These are phyloP conservation scores for Amiota mariae DNA, from an alignment of 2,888 invertebrate genomes.

Conservation along the genomic window DNA sequence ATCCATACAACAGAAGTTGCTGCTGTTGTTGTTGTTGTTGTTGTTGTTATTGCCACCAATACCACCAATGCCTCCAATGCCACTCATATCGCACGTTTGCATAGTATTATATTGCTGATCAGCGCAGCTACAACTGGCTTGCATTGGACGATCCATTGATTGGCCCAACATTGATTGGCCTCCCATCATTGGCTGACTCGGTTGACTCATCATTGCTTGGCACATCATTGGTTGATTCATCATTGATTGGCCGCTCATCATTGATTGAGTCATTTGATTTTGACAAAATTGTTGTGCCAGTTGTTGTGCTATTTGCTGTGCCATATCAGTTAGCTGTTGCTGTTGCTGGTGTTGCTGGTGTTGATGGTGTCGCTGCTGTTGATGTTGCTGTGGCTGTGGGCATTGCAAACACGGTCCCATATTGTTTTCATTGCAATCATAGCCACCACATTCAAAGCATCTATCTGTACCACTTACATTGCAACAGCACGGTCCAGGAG, in stretches of 20 bases:
- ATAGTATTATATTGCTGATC: not conserved
- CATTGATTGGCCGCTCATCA: not conserved
- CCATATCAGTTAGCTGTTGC: not conserved
- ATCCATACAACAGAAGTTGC: not conserved
- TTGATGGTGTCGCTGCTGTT: too few relatives aligned
- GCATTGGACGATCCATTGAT: not conserved
- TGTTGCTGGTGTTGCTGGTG: not conserved
- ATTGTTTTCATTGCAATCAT: not conserved
- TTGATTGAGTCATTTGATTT: not conserved
- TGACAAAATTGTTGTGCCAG: constrained; percentile 3
- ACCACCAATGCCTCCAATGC: not conserved
- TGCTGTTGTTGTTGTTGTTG: not conserved
- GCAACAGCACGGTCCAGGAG: not conserved
- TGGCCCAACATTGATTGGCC: not conserved
- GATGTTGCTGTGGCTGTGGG: not conserved
- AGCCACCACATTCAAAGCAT: not conserved
- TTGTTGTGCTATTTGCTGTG: constrained; percentile 11
- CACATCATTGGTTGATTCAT: not conserved
- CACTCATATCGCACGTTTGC: not conserved
- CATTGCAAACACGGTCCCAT: too few relatives aligned
- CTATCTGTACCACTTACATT: not conserved
- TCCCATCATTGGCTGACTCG: not conserved
- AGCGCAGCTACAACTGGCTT: not conserved
- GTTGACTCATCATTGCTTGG: not conserved
- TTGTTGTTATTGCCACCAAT: not conserved